Base-by-base conservation (phyloP, 2,797 vertebrate species). In the Channallabes apus region DNA sequence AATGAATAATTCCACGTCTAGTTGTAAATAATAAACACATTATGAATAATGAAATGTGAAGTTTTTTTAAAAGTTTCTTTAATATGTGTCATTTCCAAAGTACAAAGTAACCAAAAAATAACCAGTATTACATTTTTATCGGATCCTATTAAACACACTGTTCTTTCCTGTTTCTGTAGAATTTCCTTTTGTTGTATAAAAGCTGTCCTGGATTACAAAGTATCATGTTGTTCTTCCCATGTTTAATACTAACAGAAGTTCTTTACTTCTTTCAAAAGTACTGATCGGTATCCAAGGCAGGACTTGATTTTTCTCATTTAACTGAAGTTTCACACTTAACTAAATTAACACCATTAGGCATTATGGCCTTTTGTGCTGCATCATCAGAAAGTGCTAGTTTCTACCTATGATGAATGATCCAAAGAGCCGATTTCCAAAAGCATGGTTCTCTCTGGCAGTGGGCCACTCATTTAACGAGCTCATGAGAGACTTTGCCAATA, bases 341-440 rank as follows among this genome's bases (percentile, higher is more conserved):
- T 32, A 85, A 89, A 86, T 86, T 71, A 86, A 87, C 73, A 80
- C 84, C 59, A 67, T 81, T 85, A 85, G 72, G 56, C 8, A 38
- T 69, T 78, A 35, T 68, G 41, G 69, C 80, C 65, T 82, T 81
- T 86, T 85, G 86, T 81, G 65, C 78, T 64, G 56, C 75, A 3
- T 87, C 82, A 80, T 87, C 78, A 75, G 68, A 64, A 85, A 79
- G 72, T 76, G 62, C 54, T 65, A 72, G 27, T 0, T 73, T 73
- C n/a, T 82, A 75, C 62, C 67, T 86, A n/a, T 15, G 64, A 84
- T 76, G 41, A 84, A 86, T 61, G 54, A 65, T 82, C 32, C 62
- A 85, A 82, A 71, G 67, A 41, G 35, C 38, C 15, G 22, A n/a
- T 65, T 87, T 87, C 61, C 65, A 76, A 73, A 86, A 56, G 58